A percentile compares a stretch with the other conserved stretches of the same genome.
Evolutionary conservation across 1,140 invertebrate genomes (phyloP).

Genomic region (Cydia amplana): DNA sequence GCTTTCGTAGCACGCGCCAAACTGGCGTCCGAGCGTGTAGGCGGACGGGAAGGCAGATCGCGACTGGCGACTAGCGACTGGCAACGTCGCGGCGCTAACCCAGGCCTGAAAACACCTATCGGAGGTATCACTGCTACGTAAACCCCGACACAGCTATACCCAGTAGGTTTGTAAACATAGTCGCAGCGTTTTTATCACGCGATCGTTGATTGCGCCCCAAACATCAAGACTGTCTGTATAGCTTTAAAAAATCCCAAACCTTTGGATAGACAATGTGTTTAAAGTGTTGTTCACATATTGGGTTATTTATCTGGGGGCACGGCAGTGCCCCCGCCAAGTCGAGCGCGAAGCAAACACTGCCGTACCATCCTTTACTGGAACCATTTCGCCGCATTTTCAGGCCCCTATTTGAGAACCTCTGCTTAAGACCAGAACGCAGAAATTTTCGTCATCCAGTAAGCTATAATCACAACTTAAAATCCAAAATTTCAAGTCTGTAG

Average conservation of each 20-base stretch:
- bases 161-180: slow-evolving; percentile 42
- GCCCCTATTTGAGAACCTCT: no score
- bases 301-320: no score
- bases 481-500: no score
- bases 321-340: no score
- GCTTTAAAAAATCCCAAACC: not conserved
- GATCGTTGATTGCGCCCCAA: slow-evolving; percentile 34
- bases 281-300: no score
- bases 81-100: slow-evolving; percentile 37
- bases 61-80: slow-evolving; percentile 55
- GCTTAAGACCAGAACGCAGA: no score
- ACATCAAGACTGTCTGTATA: slow-evolving; percentile 9
- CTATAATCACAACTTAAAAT: no score
- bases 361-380: no score
- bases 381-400: no score
- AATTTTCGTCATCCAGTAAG: no score
- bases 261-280: no score
- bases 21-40: slow-evolving; percentile 38
- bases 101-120: slow-evolving; percentile 49
- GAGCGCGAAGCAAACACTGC: no score
- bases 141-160: slow-evolving; percentile 13
- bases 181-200: slow-evolving; percentile 38
- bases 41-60: slow-evolving; percentile 46
- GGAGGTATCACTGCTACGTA: slow-evolving; percentile 29
- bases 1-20: slow-evolving; percentile 42